Percentiles rank a stretch among this genome's conserved stretches.
Conservation (phyloP, 2,797 vertebrate genomes). For the Neoniphon sammara region DNA sequence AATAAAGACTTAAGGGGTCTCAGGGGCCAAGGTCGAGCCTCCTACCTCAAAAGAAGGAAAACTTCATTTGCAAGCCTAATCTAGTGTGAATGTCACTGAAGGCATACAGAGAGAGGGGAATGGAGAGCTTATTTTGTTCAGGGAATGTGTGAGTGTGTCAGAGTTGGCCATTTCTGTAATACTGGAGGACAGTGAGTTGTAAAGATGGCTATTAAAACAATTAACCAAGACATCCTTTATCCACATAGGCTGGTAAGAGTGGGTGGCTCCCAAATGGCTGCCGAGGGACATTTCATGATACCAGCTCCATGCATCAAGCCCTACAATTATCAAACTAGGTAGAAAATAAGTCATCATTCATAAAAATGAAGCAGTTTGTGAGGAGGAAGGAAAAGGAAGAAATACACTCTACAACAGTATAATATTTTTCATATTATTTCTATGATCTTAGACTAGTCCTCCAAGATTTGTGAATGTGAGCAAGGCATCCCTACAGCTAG, state of each 20-base stretch:
- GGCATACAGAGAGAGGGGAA: constrained; percentile 37
- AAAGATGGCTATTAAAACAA: constrained; percentile 71
- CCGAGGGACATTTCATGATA: constrained; percentile 55
- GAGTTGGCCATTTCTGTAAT: constrained; percentile 52
- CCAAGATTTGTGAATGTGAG: too few relatives aligned
- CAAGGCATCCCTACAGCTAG: too few relatives aligned
- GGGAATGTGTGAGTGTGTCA: constrained; percentile 50
- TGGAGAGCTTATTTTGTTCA: constrained; percentile 50
- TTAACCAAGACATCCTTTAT: constrained; percentile 68
- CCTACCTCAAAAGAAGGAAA: constrained; percentile 68
- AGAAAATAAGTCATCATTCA: constrained; percentile 30
- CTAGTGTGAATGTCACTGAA: constrained; percentile 70
- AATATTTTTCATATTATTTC: too few relatives aligned
- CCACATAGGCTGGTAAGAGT: constrained; percentile 41
- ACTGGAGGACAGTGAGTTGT: constrained; percentile 44
- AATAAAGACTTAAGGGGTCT: constrained; percentile 73
- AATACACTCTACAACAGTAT: too few relatives aligned
- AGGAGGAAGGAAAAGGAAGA: constrained; percentile 1
- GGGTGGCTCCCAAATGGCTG: constrained; percentile 57
- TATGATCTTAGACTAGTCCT: too few relatives aligned
- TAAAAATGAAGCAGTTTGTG: constrained; percentile 12
- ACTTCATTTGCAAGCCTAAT: constrained; percentile 78
- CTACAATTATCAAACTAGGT: constrained; percentile 48
- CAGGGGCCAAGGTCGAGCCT: constrained; percentile 66
- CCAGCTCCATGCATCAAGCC: constrained; percentile 29